Evolutionary conservation across 2,888 invertebrate genomes (phyloP), one percentile per base, ranked within the genome.

Genomic region (Phortica magna): DNA sequence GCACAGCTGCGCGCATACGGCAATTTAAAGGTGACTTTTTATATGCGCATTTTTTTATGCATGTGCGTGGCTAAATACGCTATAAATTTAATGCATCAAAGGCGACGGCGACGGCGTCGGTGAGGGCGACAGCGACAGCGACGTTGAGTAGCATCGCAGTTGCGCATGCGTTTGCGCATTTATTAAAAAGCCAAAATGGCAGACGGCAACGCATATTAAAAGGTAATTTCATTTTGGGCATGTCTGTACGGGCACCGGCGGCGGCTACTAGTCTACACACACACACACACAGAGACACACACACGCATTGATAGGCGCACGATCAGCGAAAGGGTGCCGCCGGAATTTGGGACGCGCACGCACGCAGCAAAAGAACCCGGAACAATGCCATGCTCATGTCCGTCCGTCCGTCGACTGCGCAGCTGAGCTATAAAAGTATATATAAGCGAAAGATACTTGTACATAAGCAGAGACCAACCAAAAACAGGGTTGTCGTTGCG

Each of bases 331-430:
- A 59, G 59, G 59, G 17, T 59, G 59, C 59, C 19, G 59, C 59
- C 80, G 80, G 79, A 82, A 80, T 80, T 80, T 78, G 78, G 76
- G 70, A 61, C 68, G 14, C 59, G 59, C 2, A n/a, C 41, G 48
- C 3, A 48, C 10, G 41, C 5, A 48, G 48, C 48, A 48, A 48
- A 48, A 9, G 48, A 12, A 48, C 48, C 48, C 48, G 48, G 39
- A 65, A 39, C 65, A 65, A 65, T 59, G 9, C 12, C 12, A 57
- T 57, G n/a, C 59, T n/a, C n/a, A 59, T n/a, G 48, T 48, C 48
- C 48, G 9, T 48, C 10, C 48, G 14, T 48, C 10, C 14, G 48
- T 48, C 10, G 10, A 6, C 48, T 48, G 10, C 9, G 64, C 64
- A 64, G 64, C 64, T 64, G 31, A 64, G 64, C 10, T 12, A 64